phyloP scores from a whole-genome alignment of 2,113 vertebrate species.

The Zosterops japonicus region DNA sequence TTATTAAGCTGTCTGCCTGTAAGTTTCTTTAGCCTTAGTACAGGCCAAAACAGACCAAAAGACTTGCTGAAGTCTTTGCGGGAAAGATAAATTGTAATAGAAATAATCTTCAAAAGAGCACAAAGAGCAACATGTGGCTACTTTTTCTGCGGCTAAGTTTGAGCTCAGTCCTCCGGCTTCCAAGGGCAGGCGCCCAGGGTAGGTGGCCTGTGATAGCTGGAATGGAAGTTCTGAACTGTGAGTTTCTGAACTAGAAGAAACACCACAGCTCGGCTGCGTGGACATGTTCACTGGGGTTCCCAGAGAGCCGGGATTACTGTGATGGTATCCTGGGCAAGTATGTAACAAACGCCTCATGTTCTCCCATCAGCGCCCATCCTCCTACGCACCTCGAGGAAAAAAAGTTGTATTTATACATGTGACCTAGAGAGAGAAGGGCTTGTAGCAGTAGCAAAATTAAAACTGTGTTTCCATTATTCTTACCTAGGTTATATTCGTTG shows the following conservation, averaged over 20 bases:
- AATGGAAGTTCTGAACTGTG: background rate
- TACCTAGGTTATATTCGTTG: background rate
- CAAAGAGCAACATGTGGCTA: background rate
- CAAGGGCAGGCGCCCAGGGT: accelerated
- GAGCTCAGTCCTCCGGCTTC: background rate
- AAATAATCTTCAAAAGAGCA: background rate
- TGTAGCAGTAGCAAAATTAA: background rate
- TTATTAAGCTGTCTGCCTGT: background rate
- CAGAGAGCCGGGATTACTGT: accelerated
- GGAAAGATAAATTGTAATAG: background rate
- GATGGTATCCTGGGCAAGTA: too few species aligned
- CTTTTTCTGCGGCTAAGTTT: background rate
- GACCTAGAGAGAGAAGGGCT: background rate
- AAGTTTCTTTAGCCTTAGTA: background rate
- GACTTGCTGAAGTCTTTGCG: background rate
- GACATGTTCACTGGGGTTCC: accelerated
- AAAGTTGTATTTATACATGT: background rate
- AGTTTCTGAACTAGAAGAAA: background rate
- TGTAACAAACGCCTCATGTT: background rate
- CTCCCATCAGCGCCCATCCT: background rate
- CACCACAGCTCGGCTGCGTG: background rate
- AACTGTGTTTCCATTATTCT: background rate
- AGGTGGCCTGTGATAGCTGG: background rate
- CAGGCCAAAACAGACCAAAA: background rate
- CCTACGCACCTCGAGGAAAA: background rate